Conservation (phyloP, 2,113 vertebrate genomes). For the Eclectus roratus region DNA sequence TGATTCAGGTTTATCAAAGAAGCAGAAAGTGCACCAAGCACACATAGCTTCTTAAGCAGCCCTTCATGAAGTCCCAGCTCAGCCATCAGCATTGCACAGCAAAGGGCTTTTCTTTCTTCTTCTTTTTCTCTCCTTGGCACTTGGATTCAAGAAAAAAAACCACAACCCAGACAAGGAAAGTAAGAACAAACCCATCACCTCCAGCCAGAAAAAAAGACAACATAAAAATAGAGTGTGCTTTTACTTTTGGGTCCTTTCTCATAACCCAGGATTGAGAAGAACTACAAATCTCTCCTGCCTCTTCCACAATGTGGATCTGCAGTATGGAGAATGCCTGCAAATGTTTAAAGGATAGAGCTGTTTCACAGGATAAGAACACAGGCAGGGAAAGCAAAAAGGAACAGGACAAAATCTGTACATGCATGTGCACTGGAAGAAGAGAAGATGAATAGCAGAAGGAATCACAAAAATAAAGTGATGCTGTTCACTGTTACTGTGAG, state of each 20-base stretch:
- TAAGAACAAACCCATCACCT: not conserved
- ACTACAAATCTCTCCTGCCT: not conserved
- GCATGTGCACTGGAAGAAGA: not conserved
- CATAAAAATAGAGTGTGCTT: not conserved
- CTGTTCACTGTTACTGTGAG: not conserved
- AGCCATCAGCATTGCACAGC: not conserved
- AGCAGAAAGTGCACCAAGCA: not conserved
- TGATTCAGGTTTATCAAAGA: not conserved
- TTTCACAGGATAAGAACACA: not conserved
- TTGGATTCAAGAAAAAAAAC: not conserved
- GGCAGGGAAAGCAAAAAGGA: not conserved
- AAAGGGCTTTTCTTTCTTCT: not conserved
- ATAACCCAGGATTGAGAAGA: not conserved
- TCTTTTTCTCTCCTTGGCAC: not conserved
- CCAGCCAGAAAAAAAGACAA: not conserved
- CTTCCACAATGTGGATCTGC: not conserved
- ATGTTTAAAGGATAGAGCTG: not conserved
- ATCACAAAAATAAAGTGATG: not conserved
- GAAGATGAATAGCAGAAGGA: not conserved
- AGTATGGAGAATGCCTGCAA: not conserved
- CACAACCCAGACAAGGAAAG: not conserved
- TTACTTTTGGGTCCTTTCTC: not conserved
- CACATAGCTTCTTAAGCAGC: not conserved
- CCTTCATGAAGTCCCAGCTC: not conserved
- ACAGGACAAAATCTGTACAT: not conserved